Evolutionary conservation across 2,888 invertebrate genomes (phyloP).

Genomic region (Aphidoletes aphidimyza): DNA sequence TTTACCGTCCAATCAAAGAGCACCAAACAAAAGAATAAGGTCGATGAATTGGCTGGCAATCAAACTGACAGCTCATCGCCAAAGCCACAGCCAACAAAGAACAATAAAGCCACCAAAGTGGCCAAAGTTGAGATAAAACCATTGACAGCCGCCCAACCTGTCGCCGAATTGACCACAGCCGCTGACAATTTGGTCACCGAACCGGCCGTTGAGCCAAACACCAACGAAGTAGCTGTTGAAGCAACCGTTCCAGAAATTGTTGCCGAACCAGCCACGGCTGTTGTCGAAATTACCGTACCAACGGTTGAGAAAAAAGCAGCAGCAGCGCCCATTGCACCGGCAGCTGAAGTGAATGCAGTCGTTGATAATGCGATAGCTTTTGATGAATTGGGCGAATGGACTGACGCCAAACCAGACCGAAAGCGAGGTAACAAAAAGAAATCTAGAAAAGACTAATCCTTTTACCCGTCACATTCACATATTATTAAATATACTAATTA

Average conservation of each 20-base stretch:
- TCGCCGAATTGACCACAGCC: background rate
- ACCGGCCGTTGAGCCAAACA: background rate
- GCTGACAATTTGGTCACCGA: background rate
- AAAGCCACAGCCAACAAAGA: background rate
- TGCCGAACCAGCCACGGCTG: background rate
- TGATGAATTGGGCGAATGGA: conserved; percentile 48
- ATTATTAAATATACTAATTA: background rate
- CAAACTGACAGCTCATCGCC: background rate
- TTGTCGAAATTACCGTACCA: background rate
- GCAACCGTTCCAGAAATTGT: background rate
- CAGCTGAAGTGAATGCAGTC: background rate
- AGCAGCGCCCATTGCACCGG: background rate
- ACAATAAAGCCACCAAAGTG: background rate
- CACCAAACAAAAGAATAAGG: conserved; percentile 43
- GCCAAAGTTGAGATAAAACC: background rate
- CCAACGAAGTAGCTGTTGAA: background rate
- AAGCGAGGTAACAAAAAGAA: conserved; percentile 38
- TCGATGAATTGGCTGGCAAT: background rate
- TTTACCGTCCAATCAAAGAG: conserved; percentile 39
- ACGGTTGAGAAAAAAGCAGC: background rate
- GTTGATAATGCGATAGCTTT: background rate
- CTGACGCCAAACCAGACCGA: conserved; percentile 36
- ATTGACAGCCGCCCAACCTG: background rate
- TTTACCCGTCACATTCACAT: background rate
- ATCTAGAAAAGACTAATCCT: conserved; percentile 41